Evolutionary conservation across 2,113 vertebrate species (phyloP).

Genomic region (Cololabis saira): DNA sequence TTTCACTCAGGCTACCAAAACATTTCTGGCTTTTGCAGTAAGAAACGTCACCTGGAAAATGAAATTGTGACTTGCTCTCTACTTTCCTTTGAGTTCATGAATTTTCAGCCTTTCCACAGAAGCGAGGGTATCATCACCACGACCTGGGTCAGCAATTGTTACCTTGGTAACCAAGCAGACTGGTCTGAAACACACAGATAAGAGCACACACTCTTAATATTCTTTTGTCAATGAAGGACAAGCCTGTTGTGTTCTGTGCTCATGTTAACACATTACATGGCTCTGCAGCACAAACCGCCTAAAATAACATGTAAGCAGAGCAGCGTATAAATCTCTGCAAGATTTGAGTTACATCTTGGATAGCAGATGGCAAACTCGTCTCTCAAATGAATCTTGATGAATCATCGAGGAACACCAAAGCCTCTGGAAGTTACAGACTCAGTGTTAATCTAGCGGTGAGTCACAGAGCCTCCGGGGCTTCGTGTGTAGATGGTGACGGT

Average conservation of each 20-base stretch:
- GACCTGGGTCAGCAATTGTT: not conserved
- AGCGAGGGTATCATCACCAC: not conserved
- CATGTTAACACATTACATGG: not conserved
- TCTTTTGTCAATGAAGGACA: not conserved
- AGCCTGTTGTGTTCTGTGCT: not conserved
- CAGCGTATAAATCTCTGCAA: not conserved
- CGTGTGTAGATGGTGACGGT: not conserved
- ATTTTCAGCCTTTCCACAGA: not conserved
- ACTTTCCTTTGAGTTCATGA: not conserved
- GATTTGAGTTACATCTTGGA: not conserved
- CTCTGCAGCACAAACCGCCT: not conserved
- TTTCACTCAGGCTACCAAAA: no score
- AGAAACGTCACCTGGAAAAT: not conserved
- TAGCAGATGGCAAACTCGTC: conserved; percentile 9
- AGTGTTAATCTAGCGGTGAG: conserved; percentile 4
- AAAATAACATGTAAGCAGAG: conserved; percentile 1
- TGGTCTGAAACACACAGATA: not conserved
- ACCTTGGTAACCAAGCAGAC: not conserved
- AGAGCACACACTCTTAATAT: not conserved
- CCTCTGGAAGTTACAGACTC: conserved; percentile 2
- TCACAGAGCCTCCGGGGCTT: not conserved
- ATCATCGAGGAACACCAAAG: not conserved
- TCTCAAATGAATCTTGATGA: conserved; percentile 8
- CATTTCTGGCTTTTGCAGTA: not conserved
- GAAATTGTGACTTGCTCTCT: not conserved